Conservation (phyloP, 2,113 vertebrate genomes). For the Rhinopomastus cyanomelas region DNA sequence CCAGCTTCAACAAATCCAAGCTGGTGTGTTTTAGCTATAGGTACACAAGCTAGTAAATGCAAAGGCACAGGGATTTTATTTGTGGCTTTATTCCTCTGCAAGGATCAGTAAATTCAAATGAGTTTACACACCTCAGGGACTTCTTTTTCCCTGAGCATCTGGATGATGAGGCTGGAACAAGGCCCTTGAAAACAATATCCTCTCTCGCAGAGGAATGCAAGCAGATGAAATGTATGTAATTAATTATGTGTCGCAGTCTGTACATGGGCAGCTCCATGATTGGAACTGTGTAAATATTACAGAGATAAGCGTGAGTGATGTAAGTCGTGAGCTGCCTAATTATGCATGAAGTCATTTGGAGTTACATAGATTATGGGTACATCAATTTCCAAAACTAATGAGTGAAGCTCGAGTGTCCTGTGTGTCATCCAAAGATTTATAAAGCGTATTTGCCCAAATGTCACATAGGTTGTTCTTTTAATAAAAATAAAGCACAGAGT, state of each 20-base stretch:
- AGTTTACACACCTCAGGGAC: background rate
- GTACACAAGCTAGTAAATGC: background rate
- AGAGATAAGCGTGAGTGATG: background rate
- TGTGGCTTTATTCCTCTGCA: constrained; percentile 5
- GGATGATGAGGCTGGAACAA: background rate
- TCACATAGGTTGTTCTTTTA: background rate
- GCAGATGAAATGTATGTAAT: background rate
- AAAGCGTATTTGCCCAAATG: background rate
- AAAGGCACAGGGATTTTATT: background rate
- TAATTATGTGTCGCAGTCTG: background rate
- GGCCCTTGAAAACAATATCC: constrained; percentile 5
- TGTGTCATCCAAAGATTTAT: background rate
- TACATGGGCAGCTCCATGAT: background rate
- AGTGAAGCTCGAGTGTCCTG: background rate
- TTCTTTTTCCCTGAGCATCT: constrained; percentile 43
- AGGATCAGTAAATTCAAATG: constrained; percentile 2
- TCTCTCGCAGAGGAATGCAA: background rate
- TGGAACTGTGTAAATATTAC: background rate
- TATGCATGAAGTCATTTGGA: constrained; percentile 35
- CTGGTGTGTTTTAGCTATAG: background rate
- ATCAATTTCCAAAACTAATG: constrained; percentile 25
- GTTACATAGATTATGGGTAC: background rate
- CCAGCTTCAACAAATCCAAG: background rate
- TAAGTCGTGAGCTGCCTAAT: constrained; percentile 12
- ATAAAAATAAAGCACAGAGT: background rate